Percentiles rank a stretch among this genome's conserved stretches.
Conservation (phyloP, 2,888 invertebrate species). For the Neoascia interrupta region DNA sequence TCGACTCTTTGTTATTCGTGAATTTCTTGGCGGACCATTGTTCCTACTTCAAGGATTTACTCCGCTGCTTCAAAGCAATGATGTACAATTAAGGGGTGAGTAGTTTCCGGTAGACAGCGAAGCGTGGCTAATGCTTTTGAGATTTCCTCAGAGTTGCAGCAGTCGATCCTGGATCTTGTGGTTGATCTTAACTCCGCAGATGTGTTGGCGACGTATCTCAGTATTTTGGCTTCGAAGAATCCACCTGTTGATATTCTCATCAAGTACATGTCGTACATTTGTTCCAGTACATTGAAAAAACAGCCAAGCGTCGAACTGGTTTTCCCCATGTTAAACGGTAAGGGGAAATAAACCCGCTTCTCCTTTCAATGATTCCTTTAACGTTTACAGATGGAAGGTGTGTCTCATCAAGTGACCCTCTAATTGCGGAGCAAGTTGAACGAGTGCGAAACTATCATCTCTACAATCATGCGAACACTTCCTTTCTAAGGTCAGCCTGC, state of each 20-base stretch:
- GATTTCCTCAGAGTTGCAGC: slow-evolving; percentile 82
- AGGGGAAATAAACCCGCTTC: too few relatives aligned
- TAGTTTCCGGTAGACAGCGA: background rate
- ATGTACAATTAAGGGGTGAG: slow-evolving; percentile 75
- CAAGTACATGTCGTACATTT: slow-evolving; percentile 80
- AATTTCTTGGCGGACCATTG: slow-evolving; percentile 78
- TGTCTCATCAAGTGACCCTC: slow-evolving; percentile 74
- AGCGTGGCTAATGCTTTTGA: background rate
- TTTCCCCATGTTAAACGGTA: slow-evolving; percentile 76
- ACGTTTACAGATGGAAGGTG: slow-evolving; percentile 75
- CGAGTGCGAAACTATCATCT: slow-evolving; percentile 77
- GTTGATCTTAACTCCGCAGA: slow-evolving; percentile 79
- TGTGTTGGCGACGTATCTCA: slow-evolving; percentile 81
- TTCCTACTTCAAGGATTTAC: slow-evolving; percentile 78
- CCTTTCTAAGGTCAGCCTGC: slow-evolving; percentile 77
- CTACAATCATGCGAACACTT: slow-evolving; percentile 74
- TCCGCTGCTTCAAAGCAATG: slow-evolving; percentile 75
- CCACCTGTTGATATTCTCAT: slow-evolving; percentile 83
- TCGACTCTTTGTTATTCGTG: slow-evolving; percentile 77
- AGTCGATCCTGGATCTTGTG: slow-evolving; percentile 84
- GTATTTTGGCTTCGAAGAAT: slow-evolving; percentile 81
- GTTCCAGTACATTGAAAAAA: slow-evolving; percentile 73
- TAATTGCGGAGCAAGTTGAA: slow-evolving; percentile 75
- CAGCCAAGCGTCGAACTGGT: slow-evolving; percentile 77
- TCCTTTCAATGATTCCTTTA: too few relatives aligned